These are phyloP conservation scores for Marisa cornuarietis DNA, from an alignment of 1,140 invertebrate species.

Conservation along the genomic window DNA sequence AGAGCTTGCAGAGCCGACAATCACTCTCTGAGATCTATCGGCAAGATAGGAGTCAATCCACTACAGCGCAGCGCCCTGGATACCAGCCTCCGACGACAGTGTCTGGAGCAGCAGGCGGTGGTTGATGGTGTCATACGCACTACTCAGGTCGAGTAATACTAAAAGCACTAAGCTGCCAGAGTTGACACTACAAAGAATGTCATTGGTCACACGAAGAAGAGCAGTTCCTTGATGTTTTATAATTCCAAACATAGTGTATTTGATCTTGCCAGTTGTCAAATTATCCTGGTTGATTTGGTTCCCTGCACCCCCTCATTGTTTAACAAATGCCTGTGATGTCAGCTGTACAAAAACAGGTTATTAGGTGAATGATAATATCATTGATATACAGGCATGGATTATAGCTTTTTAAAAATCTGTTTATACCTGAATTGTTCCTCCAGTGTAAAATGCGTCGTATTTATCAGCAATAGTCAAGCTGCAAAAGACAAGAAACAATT, in stretches of 20 bases:
- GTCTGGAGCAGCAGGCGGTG: too few relatives aligned
- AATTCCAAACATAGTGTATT: background rate
- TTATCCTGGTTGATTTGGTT: background rate
- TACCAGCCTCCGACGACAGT: too few relatives aligned
- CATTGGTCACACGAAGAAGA: too few relatives aligned
- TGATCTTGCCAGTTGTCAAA: background rate
- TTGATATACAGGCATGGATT: constrained; percentile 5
- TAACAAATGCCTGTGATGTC: background rate
- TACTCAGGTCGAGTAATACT: too few relatives aligned
- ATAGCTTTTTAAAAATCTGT: constrained; percentile 7
- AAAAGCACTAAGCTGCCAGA: too few relatives aligned
- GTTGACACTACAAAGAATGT: too few relatives aligned
- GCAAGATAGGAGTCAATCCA: too few relatives aligned
- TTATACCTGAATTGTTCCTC: constrained; percentile 77
- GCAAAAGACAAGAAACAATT: constrained; percentile 56
- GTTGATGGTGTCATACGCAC: too few relatives aligned
- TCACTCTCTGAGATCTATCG: too few relatives aligned
- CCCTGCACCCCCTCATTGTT: too few relatives aligned
- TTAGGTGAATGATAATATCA: constrained; percentile 53
- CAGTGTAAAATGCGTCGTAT: constrained; percentile 85
- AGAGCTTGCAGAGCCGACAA: too few relatives aligned
- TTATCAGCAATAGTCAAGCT: constrained; percentile 82
- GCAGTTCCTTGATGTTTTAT: background rate
- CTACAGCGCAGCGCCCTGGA: too few relatives aligned
- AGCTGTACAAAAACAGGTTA: background rate